phyloP scores from a whole-genome alignment of 1,140 invertebrate species.

The Procambarus clarkii region DNA sequence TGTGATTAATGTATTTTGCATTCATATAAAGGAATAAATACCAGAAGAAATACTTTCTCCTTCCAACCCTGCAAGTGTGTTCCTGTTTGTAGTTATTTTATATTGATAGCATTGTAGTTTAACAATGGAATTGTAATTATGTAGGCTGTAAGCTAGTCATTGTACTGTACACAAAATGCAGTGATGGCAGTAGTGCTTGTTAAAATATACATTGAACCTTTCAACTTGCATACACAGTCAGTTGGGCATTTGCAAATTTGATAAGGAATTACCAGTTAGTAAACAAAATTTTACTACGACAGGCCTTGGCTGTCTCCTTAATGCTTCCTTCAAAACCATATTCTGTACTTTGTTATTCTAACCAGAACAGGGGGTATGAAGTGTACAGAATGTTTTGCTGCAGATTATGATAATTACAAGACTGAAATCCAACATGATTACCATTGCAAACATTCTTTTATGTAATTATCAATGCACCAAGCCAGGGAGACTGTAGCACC shows the following conservation, averaged over 20 bases:
- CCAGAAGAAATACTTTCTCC: constrained; percentile 46
- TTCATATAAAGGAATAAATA: constrained; percentile 71
- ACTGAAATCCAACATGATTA: neutral
- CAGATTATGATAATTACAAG: neutral
- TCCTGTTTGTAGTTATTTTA: neutral
- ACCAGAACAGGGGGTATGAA: neutral
- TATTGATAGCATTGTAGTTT: constrained; percentile 3
- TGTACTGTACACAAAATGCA: neutral
- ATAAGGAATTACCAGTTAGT: neutral
- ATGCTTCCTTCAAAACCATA: neutral
- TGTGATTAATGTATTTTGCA: constrained; percentile 72
- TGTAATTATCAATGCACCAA: too few relatives aligned
- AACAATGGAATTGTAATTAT: neutral
- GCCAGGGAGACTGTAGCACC: too few relatives aligned
- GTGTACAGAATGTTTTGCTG: neutral
- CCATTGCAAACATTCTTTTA: too few relatives aligned
- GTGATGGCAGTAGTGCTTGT: too few relatives aligned
- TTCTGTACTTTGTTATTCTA: neutral
- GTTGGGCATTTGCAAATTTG: neutral
- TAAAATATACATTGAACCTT: neutral
- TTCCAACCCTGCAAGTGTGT: neutral
- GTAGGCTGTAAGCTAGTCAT: neutral
- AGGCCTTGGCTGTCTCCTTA: neutral
- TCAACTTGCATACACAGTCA: neutral
- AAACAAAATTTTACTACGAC: neutral